Percentiles rank a stretch among this genome's conserved stretches.
Conservation (phyloP, 2,888 invertebrate species). For the Drosophila hamatofila region DNA sequence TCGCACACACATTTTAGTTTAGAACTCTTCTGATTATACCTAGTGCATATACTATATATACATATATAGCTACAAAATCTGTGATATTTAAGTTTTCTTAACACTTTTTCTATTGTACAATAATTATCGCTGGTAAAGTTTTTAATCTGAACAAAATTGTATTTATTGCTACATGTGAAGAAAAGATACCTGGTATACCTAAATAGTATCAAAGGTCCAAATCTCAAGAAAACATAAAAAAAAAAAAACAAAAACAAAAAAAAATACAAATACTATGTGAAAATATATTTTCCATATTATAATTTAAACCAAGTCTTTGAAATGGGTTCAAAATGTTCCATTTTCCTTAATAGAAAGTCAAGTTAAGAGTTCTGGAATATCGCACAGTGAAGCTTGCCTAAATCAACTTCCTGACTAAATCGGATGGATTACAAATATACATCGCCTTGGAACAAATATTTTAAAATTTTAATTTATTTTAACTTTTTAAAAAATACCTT, state of each 20-base stretch:
- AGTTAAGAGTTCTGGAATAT: neutral
- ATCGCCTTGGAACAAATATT: too few species aligned
- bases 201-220: slow-evolving; percentile 41
- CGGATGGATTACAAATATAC: neutral
- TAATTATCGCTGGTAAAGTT: slow-evolving; percentile 52
- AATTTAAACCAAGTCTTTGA: slow-evolving; percentile 23
- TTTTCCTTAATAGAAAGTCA: too few species aligned
- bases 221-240: slow-evolving; percentile 55
- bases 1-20: slow-evolving; percentile 26
- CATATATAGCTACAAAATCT: slow-evolving; percentile 71
- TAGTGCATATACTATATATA: slow-evolving; percentile 43
- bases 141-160: slow-evolving; percentile 55
- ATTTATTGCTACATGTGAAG: slow-evolving; percentile 64
- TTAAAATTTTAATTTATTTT: too few species aligned
- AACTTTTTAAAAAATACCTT: too few species aligned
- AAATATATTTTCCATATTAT: slow-evolving; percentile 72
- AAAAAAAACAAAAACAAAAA: neutral
- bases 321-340: neutral
- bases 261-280: slow-evolving; percentile 37
- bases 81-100: slow-evolving; percentile 84
- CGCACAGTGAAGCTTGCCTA: too few species aligned
- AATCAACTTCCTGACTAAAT: too few species aligned
- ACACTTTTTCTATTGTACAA: slow-evolving; percentile 58
- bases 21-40: slow-evolving; percentile 49
- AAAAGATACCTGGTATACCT: slow-evolving; percentile 28